These are phyloP conservation scores for Dynastes maya DNA, from an alignment of 2,888 invertebrate species.

Conservation along the genomic window DNA sequence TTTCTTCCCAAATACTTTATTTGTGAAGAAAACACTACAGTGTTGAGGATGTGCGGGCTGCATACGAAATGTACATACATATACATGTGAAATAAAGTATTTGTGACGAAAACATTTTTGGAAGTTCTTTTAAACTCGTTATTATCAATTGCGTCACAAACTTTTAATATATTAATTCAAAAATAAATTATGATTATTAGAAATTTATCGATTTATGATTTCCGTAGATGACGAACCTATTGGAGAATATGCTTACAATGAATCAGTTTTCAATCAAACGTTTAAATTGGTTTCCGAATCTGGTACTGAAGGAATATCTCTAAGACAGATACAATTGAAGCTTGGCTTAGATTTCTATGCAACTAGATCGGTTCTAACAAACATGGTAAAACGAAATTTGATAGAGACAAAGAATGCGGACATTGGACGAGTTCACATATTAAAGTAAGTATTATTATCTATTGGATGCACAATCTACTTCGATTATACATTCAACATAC, in stretches of 20 bases:
- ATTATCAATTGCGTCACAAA: too few relatives aligned
- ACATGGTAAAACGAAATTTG: constrained; percentile 58
- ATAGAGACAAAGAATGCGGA: constrained; percentile 60
- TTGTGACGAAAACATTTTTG: too few relatives aligned
- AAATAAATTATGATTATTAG: neutral
- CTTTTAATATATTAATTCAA: too few relatives aligned
- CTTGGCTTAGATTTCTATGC: constrained; percentile 61
- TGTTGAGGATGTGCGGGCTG: too few relatives aligned
- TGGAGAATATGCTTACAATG: constrained; percentile 57
- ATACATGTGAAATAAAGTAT: too few relatives aligned
- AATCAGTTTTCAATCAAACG: constrained; percentile 64
- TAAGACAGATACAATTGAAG: constrained; percentile 58
- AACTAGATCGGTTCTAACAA: constrained; percentile 59
- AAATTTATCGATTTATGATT: neutral
- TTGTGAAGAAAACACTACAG: too few relatives aligned
- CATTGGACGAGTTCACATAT: constrained; percentile 61
- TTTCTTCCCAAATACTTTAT: too few relatives aligned
- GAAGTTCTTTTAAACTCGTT: too few relatives aligned
- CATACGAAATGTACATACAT: too few relatives aligned
- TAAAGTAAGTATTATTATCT: constrained; percentile 59
- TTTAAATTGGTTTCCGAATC: constrained; percentile 60
- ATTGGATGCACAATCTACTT: neutral
- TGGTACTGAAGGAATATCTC: constrained; percentile 60
- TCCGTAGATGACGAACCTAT: constrained; percentile 56
- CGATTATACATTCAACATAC: neutral